Evolutionary conservation across 2,888 invertebrate species (phyloP).

Genomic region (Cataglyphis altisquamis): DNA sequence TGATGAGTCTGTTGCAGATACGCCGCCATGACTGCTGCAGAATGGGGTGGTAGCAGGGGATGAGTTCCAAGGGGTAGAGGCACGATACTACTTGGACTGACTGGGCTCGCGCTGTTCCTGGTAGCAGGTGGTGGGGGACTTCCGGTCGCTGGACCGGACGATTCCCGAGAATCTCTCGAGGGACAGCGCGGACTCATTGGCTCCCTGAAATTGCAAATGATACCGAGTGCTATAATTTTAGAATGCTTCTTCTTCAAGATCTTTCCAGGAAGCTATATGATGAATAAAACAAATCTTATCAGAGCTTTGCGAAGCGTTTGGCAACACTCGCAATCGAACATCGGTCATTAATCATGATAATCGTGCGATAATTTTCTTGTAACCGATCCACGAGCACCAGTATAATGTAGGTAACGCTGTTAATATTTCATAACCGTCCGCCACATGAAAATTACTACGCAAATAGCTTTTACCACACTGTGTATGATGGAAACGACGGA

Average conservation of each 20-base stretch:
- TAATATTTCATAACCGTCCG: conserved; percentile 76
- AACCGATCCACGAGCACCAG: conserved; percentile 72
- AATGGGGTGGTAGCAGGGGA: conserved; percentile 91
- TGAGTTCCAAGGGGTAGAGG: conserved; percentile 90
- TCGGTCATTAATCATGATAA: conserved; percentile 69
- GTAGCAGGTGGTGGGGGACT: conserved; percentile 90
- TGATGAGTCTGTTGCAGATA: conserved; percentile 92
- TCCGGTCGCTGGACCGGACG: conserved; percentile 90
- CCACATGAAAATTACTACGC: conserved; percentile 62
- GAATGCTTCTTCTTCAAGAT: conserved; percentile 4
- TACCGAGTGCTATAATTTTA: conserved; percentile 43
- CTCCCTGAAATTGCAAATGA: conserved; percentile 90
- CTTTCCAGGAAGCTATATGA: neutral
- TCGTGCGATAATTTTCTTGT: conserved; percentile 72
- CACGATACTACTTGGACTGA: conserved; percentile 90
- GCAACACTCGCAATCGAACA: conserved; percentile 15
- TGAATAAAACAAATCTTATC: conserved; percentile 33
- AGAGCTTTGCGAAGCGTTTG: conserved; percentile 6
- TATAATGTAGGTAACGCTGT: conserved; percentile 65
- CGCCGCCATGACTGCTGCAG: conserved; percentile 92
- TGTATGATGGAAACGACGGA: conserved; percentile 55
- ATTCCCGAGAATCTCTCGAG: conserved; percentile 92
- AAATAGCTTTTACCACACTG: conserved; percentile 62
- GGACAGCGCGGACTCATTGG: conserved; percentile 92
- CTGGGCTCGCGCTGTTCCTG: conserved; percentile 87